These are phyloP conservation scores for Drosophila kurseongensis DNA, from an alignment of 1,140 invertebrate genomes.

Conservation along the genomic window DNA sequence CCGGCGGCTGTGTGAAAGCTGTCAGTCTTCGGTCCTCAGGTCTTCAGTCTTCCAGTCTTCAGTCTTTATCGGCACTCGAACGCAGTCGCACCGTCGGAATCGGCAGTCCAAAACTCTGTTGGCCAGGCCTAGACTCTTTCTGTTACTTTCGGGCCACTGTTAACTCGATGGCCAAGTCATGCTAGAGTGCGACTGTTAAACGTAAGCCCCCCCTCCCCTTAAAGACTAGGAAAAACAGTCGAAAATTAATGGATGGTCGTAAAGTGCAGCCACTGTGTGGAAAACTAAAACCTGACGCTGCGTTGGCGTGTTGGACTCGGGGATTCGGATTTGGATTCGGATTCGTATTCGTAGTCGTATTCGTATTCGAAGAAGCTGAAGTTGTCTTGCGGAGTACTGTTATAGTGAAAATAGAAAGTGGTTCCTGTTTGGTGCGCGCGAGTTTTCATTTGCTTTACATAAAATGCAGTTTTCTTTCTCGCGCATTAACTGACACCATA, in stretches of 20 bases:
- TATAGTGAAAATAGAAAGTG: constrained; percentile 84
- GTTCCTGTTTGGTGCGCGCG: constrained; percentile 80
- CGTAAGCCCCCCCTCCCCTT: constrained; percentile 16
- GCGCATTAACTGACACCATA: constrained; percentile 44
- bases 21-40: constrained; percentile 43
- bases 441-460: constrained; percentile 82
- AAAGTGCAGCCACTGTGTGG: constrained; percentile 61
- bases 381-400: constrained; percentile 65
- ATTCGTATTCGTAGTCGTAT: background rate
- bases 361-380: constrained; percentile 3
- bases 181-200: constrained; percentile 49
- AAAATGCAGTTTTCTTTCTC: constrained; percentile 63
- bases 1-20: constrained; percentile 67
- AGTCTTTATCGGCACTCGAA: constrained; percentile 70
- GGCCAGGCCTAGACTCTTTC: constrained; percentile 27
- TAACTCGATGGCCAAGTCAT: constrained; percentile 30
- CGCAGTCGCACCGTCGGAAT: constrained; percentile 58
- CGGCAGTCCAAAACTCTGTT: constrained; percentile 28
- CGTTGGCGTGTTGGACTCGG: constrained; percentile 36
- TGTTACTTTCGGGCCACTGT: constrained; percentile 32
- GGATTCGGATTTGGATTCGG: constrained; percentile 2
- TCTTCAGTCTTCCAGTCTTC: constrained; percentile 25
- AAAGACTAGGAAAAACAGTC: constrained; percentile 16
- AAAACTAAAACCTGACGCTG: constrained; percentile 27
- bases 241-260: constrained; percentile 56